Percentiles rank a stretch among this genome's conserved stretches.
These are phyloP conservation scores for Gouania willdenowi DNA, from an alignment of 2,797 vertebrate species.

Conservation along the genomic window DNA sequence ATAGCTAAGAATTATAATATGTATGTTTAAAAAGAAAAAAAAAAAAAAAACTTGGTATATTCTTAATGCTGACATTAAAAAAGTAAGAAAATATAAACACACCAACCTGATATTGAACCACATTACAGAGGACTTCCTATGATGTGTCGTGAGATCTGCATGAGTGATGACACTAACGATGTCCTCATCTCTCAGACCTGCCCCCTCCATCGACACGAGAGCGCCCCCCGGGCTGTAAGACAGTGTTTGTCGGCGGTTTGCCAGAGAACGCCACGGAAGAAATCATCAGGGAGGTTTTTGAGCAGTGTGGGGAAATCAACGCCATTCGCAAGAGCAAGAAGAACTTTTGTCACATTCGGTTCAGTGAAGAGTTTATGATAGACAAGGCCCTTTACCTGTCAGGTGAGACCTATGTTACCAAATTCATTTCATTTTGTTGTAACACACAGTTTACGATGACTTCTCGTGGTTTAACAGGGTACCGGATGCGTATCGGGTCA, in stretches of 20 bases:
- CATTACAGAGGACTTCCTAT: no score
- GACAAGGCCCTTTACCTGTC: constrained; percentile 87
- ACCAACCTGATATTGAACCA: no score
- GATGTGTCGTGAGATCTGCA: not conserved
- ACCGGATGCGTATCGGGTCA: constrained; percentile 89
- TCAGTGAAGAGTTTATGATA: constrained; percentile 88
- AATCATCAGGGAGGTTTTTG: constrained; percentile 88
- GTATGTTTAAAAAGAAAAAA: no score
- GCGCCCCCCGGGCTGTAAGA: constrained; percentile 92
- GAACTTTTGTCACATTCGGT: constrained; percentile 95
- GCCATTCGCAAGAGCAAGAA: constrained; percentile 95
- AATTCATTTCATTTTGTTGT: no score
- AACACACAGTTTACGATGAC: no score
- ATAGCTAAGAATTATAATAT: no score
- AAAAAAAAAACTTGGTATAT: no score
- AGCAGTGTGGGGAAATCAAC: constrained; percentile 87
- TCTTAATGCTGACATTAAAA: no score
- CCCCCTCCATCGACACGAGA: constrained; percentile 88
- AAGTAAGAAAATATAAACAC: no score
- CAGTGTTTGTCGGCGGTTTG: constrained; percentile 91
- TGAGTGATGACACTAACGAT: not conserved
- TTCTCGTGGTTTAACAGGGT: constrained; percentile 73
- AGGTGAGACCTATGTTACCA: no score
- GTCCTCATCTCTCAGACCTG: constrained; percentile 73
- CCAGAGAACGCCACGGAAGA: constrained; percentile 89